Base-by-base conservation (phyloP, 2,888 invertebrate species). In the Tubiluchus corallicola region DNA sequence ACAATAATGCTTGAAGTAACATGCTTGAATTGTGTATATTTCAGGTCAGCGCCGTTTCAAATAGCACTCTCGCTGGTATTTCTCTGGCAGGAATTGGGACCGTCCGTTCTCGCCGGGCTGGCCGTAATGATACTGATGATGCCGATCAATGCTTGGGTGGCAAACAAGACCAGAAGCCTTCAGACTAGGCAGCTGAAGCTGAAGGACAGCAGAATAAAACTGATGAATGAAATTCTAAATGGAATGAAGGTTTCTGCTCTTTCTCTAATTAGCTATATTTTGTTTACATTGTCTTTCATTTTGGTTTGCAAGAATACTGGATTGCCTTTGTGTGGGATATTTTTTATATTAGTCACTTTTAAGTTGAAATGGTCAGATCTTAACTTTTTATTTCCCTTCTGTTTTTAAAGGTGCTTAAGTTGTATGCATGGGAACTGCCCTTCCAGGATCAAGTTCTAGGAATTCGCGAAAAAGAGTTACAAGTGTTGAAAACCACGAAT, bases 361-460 rank as follows among this genome's bases (percentile, higher is more conserved):
- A n/a, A 62, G 62, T n/a, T n/a, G n/a, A n/a, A n/a, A n/a, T n/a
- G n/a, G n/a, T n/a, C n/a, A n/a, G n/a, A n/a, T n/a, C n/a, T n/a
- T n/a, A n/a, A n/a, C n/a, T n/a, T n/a, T n/a, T n/a, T n/a, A n/a
- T n/a, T n/a, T n/a, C n/a, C n/a, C n/a, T n/a, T n/a, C n/a, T n/a
- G n/a, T n/a, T n/a, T n/a, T n/a, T n/a, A n/a, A n/a, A n/a, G n/a
- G 64, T 40, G 4, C 15, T 40, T 5, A 40, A 40, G 15, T 21
- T 40, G 18, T 40, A 40, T 16, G 41, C 41, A 9, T 40, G 41
- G 41, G 41, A 40, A 40, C n/a, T 4, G 18, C 20, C 41, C 4
- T 40, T 40, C 18, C 41, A 40, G 18, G 4, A 17, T 5, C 5
- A 16, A 4, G 41, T 40, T 9, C 13, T 21, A 9, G 17, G 4